Base-by-base conservation (phyloP, 2,113 vertebrate genomes). In the Tretioscincus oriximinensis region DNA sequence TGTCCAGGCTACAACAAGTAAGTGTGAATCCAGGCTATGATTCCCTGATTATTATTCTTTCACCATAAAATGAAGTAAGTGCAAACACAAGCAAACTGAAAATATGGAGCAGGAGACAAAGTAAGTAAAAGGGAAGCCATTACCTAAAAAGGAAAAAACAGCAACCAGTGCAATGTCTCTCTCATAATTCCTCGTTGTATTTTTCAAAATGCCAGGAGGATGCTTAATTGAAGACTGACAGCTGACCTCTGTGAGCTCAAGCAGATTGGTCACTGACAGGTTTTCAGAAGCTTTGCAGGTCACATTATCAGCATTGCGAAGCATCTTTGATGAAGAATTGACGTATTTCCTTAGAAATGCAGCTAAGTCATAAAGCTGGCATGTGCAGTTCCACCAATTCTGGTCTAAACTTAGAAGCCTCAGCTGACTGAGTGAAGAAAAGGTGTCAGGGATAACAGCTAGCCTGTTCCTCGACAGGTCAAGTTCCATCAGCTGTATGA, bases 381-480 rank as follows among this genome's bases (percentile, higher is more conserved):
- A 97, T 18, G 93, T 93, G 80, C 97, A 97, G 86, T 93, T 94
- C 96, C 96, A 96, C 4, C 74, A 89, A 84, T 96, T 96, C 29
- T 92, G 89, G 58, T 95, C 94, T 81, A 97, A 88, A 78, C 94
- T 95, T 54, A 96, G 91, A 78, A 92, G 84, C 7, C 90, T 93
- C 76, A 97, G 90, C 87, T 93, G 92, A 73, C 87, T 89, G 69
- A 96, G 90, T 47, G 92, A 93, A 16, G 94, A 94, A 60, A 97
- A 97, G 1, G 93, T 89, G 31, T 95, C 94, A 0, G 88, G 93
- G 45, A 94, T 85, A 41, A 89, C 92, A 24, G 85, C 87, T 82
- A 97, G 72, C 26, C 84, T 92, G 82, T 97, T 97, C 73, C 93
- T 88, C 51, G 96, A 97, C 75, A 97, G 93, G 82, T 97, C 95